Evolutionary conservation across 2,797 vertebrate species (phyloP), one percentile per base, ranked within the genome.

Genomic region (Esox masquinongy): DNA sequence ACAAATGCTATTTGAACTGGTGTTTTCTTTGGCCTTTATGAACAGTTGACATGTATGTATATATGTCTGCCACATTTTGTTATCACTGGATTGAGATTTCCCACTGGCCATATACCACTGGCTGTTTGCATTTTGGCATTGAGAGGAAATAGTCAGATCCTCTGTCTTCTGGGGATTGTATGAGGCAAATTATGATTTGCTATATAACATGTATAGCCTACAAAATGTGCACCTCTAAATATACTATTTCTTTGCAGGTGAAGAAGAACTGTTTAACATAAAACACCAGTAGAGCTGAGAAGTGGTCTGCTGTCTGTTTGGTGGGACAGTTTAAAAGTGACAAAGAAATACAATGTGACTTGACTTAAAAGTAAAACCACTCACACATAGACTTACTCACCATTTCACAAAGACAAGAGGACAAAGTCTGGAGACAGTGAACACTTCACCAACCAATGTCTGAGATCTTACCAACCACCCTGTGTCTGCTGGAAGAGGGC

Each of bases 381-480:
- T 50, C 50, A 80, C 7, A 19, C 66, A 53, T 36, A 56, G 34
- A 61, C 68, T 49, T 19, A 34, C 24, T 17, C 4, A 72, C 12
- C 22, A n/a, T 9, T n/a, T 59, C 70, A 24, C 53, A 24, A 36
- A 31, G 53, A 12, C 22, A 9, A n/a, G 12, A 68, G 16, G 14
- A 4, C 15, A 19, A 15, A 56, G 36, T 68, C 61, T 4, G 39
- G 15, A 5, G 39, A 78, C 16, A 24, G 5, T 36, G 12, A n/a
- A 61, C 19, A 39, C 19, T 31, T 24, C 61, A 12, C 9, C n/a
- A 53, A 53, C 7, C 69, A 36, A 81, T 81, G 79, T 50, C 79
- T 63, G 79, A 75, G 49, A 63, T 75, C 22, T 16, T 70, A 26
- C 51, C 73, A 6, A 19, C 11, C 22, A 69, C 53, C 36, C 34